Conservation (phyloP, 2,797 vertebrate genomes). For the Pseudotriccus pelzelni region DNA sequence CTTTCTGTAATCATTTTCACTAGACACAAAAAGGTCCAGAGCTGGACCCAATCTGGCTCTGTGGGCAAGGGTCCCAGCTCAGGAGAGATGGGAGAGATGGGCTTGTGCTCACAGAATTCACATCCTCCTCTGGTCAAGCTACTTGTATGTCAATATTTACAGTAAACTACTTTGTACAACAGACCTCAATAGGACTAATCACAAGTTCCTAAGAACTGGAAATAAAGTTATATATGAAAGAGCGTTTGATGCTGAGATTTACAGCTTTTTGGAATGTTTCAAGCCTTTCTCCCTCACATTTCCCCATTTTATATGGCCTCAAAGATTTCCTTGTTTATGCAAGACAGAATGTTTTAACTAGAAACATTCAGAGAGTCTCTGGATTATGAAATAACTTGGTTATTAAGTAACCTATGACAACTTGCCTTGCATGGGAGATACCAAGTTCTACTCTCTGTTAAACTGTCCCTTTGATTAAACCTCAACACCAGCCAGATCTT, state of each 20-base stretch:
- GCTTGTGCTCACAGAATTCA: background rate
- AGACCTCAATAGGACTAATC: background rate
- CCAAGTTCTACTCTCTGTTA: background rate
- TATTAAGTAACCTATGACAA: background rate
- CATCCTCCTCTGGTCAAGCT: background rate
- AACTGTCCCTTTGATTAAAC: background rate
- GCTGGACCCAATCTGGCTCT: background rate
- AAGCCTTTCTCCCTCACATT: background rate
- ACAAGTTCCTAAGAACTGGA: background rate
- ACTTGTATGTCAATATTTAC: background rate
- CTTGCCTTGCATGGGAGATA: background rate
- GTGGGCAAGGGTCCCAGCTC: background rate
- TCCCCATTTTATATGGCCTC: rapidly evolving
- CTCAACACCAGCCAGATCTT: background rate
- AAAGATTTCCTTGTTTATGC: background rate
- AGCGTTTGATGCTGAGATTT: background rate
- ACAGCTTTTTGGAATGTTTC: background rate
- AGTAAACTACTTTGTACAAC: background rate
- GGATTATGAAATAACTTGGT: background rate
- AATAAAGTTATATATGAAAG: background rate
- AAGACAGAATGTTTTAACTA: background rate
- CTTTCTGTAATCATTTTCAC: background rate
- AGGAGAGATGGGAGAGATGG: rapidly evolving
- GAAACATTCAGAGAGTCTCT: background rate
- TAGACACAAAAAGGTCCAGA: background rate